phyloP scores from a whole-genome alignment of 2,888 invertebrate species.

The Leptinotarsa peninsularis region DNA sequence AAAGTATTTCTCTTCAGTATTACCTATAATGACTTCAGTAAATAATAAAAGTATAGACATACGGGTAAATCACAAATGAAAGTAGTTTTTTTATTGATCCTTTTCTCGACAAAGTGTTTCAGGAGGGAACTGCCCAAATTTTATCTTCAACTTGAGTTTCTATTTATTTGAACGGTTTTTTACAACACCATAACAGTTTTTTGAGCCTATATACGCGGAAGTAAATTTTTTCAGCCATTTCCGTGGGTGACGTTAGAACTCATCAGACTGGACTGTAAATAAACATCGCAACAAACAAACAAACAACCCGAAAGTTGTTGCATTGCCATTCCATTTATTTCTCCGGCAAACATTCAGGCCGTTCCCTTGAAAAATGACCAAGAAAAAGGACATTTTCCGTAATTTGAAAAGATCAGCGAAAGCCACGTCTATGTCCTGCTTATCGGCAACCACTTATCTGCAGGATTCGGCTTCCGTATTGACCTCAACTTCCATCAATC shows the following conservation, averaged over 20 bases:
- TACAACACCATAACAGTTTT: too few relatives aligned
- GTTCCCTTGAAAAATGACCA: conserved; percentile 38
- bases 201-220: too few relatives aligned
- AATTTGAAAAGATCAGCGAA: conserved; percentile 44
- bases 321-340: conserved; percentile 12
- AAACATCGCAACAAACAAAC: not conserved
- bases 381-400: conserved; percentile 38
- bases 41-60: too few relatives aligned
- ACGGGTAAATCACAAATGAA: too few relatives aligned
- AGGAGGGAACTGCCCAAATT: too few relatives aligned
- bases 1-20: too few relatives aligned
- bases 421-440: conserved; percentile 38
- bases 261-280: not conserved
- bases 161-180: too few relatives aligned
- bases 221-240: not conserved
- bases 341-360: conserved; percentile 17
- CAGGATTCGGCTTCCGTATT: conserved; percentile 46
- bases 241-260: not conserved
- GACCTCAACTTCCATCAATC: conserved; percentile 50
- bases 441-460: conserved; percentile 47
- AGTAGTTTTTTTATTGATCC: too few relatives aligned
- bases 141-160: too few relatives aligned
- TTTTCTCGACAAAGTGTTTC: too few relatives aligned
- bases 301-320: not conserved
- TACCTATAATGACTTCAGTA: too few relatives aligned